A percentile compares a stretch with the other conserved stretches of the same genome.
These are phyloP conservation scores for Propithecus deckenii DNA, from an alignment of 2,797 vertebrate genomes.

Conservation along the genomic window DNA sequence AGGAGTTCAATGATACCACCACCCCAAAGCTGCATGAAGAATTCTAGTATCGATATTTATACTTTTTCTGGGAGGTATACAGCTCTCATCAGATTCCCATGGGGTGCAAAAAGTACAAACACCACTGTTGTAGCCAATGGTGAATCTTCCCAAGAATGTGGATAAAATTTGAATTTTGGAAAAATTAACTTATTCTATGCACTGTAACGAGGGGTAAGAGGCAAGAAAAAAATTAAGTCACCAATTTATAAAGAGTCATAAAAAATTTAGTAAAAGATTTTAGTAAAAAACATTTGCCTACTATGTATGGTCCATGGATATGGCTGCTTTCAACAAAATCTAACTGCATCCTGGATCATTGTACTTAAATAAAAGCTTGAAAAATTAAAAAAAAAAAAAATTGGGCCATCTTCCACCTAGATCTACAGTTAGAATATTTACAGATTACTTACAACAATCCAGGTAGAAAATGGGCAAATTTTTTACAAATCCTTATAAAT, in stretches of 20 bases:
- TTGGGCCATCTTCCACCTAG: background rate
- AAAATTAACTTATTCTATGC: background rate
- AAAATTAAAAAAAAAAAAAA: no score
- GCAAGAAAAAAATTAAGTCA: background rate
- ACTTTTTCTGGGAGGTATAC: background rate
- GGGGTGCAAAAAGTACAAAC: background rate
- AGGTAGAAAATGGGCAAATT: background rate
- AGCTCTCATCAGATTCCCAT: background rate
- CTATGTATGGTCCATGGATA: no score
- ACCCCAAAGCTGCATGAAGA: background rate
- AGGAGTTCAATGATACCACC: background rate
- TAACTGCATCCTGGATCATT: no score
- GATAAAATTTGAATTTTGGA: background rate
- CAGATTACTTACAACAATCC: background rate
- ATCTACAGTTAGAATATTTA: background rate
- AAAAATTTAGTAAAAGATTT: background rate
- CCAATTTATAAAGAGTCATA: background rate
- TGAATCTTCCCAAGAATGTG: background rate
- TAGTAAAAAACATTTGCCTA: background rate
- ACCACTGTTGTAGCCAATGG: background rate
- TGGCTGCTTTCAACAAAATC: no score
- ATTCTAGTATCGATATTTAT: background rate
- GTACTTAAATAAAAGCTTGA: no score
- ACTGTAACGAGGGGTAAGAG: background rate
- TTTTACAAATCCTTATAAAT: background rate